Conservation (phyloP, 2,797 vertebrate genomes). For the Dendrocincla tyrannina region DNA sequence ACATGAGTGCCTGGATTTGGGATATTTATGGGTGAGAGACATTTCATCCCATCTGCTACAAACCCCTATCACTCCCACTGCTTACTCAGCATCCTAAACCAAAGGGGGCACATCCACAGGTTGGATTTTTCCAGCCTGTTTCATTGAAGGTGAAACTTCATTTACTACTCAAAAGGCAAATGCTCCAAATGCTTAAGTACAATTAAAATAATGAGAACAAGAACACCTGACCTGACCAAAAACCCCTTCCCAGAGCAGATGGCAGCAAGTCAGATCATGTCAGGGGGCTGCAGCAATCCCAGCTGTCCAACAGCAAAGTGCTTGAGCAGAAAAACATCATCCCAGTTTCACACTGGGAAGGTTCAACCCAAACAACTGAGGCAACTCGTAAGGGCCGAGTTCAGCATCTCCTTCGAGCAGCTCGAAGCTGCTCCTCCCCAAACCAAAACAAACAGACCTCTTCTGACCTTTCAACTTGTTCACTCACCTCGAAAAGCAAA, state of each 20-base stretch:
- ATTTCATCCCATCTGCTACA: not conserved
- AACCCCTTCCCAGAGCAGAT: not conserved
- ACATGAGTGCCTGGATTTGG: fast-evolving
- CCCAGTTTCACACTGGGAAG: not conserved
- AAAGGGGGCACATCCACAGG: not conserved
- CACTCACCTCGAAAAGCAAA: not conserved
- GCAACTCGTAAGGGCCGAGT: not conserved
- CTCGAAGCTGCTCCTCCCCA: not conserved
- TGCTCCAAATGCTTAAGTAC: not conserved
- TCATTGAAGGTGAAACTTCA: not conserved
- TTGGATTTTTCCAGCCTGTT: not conserved
- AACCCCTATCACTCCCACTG: not conserved
- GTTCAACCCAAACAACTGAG: not conserved
- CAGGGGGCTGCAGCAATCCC: not conserved
- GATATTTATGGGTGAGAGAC: not conserved
- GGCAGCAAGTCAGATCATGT: not conserved
- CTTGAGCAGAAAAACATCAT: not conserved
- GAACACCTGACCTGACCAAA: not conserved
- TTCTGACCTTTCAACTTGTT: not conserved
- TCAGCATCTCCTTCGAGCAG: not conserved
- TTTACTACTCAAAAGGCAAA: not conserved
- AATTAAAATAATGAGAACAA: not conserved
- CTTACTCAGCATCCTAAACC: not conserved
- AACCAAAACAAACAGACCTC: not conserved
- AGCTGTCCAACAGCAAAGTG: not conserved